A percentile compares a stretch with the other conserved stretches of the same genome.
Conservation (phyloP, 2,797 vertebrate species). For the Limnodromus scolopaceus region DNA sequence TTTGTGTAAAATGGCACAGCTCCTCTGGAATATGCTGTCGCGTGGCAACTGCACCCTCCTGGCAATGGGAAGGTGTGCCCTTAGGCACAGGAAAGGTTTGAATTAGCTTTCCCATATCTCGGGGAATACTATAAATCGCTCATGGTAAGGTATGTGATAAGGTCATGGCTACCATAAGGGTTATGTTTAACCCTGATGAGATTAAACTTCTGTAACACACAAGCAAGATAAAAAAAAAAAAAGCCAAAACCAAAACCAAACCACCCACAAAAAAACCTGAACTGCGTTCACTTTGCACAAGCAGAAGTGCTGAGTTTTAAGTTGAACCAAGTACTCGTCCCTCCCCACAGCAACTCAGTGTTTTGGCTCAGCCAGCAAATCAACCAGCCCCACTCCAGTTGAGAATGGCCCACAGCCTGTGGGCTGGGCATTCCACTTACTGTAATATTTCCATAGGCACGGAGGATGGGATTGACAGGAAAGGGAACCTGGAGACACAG, state of each 20-base stretch:
- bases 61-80: not conserved
- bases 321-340: not conserved
- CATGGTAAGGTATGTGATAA: not conserved
- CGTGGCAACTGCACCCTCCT: not conserved
- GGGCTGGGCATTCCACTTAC: constrained; percentile 78
- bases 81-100: not conserved
- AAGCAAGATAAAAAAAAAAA: not conserved
- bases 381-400: not conserved
- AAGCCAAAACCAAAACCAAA: not conserved
- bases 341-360: not conserved
- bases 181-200: not conserved
- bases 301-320: not conserved
- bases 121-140: not conserved
- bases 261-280: not conserved
- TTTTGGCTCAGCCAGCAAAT: not conserved
- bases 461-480: constrained; percentile 88
- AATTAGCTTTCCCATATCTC: not conserved
- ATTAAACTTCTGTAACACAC: not conserved
- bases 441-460: constrained; percentile 88
- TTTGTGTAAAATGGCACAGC: not conserved
- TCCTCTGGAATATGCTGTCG: not conserved
- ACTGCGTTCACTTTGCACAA: not conserved
- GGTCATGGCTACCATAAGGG: not conserved
- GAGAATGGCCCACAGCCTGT: not conserved
- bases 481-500: constrained; percentile 83